Evolutionary conservation across 2,888 invertebrate species (phyloP), one percentile per base, ranked within the genome.

Genomic region (Synergus umbraculus): DNA sequence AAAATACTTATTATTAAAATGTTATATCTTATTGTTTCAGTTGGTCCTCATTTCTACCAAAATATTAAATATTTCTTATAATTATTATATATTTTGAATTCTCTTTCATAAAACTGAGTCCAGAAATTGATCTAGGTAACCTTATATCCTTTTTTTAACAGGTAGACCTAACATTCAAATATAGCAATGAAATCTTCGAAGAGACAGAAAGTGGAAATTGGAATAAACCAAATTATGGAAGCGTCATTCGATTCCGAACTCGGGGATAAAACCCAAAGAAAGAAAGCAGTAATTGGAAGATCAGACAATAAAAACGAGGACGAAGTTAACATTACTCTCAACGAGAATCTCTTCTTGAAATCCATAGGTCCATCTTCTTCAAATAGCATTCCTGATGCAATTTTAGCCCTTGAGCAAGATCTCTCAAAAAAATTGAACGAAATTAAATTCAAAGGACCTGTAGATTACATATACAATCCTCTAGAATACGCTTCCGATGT

Each of bases 401-500:
- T 91, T 22, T 82, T 91, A 49, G 83, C 83, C 0, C 81, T 89
- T 18, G 91, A 91, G 79, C 82, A 81, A 80, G 83, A 85, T 18
- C 85, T 91, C 2, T 86, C 86, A 5, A 77, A 15, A 63, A 82
- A 86, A 79, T 84, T 87, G 79, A 82, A 79, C 79, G 80, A 80
- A 41, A 83, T 89, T 29, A 81, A 80, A 9, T 89, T 86, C 44
- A 85, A 83, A 5, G 83, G 84, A 2, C 94, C 94, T 76, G 94
- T 97, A 12, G 93, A 94, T 83, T 95, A 94, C 89, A 93, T 96
- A 41, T 98, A 98, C 90, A 97, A 97, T 93, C 98, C 98, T 0
- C 93, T 98, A 58, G 95, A 96, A 82, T 98, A 98, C 92, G 98
- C 98, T 1, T 94, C 93, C 82, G 93, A 95, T 79, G 94, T 97